Conservation (phyloP, 2,113 vertebrate species). For the Oncorhynchus keta region DNA sequence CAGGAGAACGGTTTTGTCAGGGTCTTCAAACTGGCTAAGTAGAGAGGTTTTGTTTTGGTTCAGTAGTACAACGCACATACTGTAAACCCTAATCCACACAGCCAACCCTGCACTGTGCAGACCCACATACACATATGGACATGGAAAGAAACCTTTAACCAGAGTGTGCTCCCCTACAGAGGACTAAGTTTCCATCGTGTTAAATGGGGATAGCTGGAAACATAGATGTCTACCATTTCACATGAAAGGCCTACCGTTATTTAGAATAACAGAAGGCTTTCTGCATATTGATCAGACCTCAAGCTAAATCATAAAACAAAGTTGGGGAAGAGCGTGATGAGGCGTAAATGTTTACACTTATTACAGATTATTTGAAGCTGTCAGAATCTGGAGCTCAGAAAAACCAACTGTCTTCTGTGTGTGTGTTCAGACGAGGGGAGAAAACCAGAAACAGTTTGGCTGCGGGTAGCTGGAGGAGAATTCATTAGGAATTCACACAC, state of each 20-base stretch:
- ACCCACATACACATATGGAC: neutral
- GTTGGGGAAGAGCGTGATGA: conserved; percentile 35
- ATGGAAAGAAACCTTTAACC: neutral
- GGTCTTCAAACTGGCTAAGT: no score
- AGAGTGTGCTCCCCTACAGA: neutral
- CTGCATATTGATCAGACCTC: conserved; percentile 33
- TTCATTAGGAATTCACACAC: conserved; percentile 25
- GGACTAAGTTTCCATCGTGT: conserved; percentile 3
- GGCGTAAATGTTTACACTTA: conserved; percentile 33
- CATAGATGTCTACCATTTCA: conserved; percentile 20
- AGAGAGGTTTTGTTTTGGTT: no score
- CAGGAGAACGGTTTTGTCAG: no score
- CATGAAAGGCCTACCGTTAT: neutral
- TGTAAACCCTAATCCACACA: neutral
- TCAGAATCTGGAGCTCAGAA: conserved; percentile 34
- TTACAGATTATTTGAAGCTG: conserved; percentile 55
- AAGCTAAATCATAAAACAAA: conserved; percentile 18
- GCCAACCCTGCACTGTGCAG: neutral
- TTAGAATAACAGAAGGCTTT: conserved; percentile 24
- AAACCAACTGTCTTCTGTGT: conserved; percentile 40
- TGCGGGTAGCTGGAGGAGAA: conserved; percentile 23
- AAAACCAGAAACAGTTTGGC: conserved; percentile 13
- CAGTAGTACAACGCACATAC: neutral
- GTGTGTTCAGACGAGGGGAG: conserved; percentile 19
- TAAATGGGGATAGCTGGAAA: conserved; percentile 32